Conservation (phyloP, 2,797 vertebrate species). For the Kryptolebias ocellatus region DNA sequence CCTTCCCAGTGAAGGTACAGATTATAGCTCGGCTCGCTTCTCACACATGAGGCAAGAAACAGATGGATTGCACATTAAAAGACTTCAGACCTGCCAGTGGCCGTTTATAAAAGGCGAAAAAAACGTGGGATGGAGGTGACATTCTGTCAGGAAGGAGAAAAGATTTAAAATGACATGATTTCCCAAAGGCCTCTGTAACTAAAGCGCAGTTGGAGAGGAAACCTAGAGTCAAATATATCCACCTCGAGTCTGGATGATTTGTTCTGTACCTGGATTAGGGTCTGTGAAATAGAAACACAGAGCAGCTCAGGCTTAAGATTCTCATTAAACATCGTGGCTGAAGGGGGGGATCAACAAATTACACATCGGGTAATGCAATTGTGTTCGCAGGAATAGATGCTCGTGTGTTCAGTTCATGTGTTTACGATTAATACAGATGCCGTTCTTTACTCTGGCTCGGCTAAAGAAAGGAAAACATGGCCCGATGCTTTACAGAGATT, state of each 20-base stretch:
- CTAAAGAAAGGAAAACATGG: constrained; percentile 43
- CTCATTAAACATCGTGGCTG: constrained; percentile 33
- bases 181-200: constrained; percentile 57
- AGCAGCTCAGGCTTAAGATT: constrained; percentile 39
- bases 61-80: constrained; percentile 78
- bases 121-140: constrained; percentile 51
- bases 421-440: constrained; percentile 39
- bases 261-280: constrained; percentile 33
- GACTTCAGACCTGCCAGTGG: constrained; percentile 57
- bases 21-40: constrained; percentile 76
- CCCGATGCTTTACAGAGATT: constrained; percentile 55
- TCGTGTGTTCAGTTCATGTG: constrained; percentile 34
- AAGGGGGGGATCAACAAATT: constrained; percentile 39
- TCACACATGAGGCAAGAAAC: constrained; percentile 58
- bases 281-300: constrained; percentile 31
- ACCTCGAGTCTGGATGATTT: constrained; percentile 43
- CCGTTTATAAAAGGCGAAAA: constrained; percentile 59
- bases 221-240: constrained; percentile 58
- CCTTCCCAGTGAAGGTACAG: constrained; percentile 65
- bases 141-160: constrained; percentile 57
- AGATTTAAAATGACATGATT: constrained; percentile 69
- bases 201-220: constrained; percentile 50
- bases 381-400: constrained; percentile 24
- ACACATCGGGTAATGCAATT: constrained; percentile 36
- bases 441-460: constrained; percentile 47